Evolutionary conservation across 2,113 vertebrate genomes (phyloP).

Genomic region (Zapus hudsonius): DNA sequence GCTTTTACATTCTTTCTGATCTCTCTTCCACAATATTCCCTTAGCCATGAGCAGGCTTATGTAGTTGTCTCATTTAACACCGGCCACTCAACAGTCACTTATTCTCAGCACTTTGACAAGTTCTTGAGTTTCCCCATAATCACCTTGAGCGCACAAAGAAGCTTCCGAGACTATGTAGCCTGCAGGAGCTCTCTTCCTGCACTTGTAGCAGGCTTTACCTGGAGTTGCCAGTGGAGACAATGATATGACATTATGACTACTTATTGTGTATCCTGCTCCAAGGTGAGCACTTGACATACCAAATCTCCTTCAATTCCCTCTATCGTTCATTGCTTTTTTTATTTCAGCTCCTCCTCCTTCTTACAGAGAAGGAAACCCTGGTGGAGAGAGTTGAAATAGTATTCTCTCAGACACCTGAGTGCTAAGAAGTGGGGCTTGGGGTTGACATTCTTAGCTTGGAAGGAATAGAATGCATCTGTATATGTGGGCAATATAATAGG

Average conservation of each 20-base stretch:
- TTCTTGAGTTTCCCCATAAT: too few species aligned
- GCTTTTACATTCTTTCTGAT: too few species aligned
- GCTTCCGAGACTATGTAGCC: background rate
- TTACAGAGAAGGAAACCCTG: slow-evolving; percentile 9
- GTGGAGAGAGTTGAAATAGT: background rate
- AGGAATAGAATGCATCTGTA: background rate
- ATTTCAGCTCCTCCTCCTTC: background rate
- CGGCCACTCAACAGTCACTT: too few species aligned
- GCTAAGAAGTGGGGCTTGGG: background rate
- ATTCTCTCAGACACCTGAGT: background rate
- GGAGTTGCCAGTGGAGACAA: background rate
- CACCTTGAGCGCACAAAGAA: too few species aligned
- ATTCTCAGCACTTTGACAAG: too few species aligned
- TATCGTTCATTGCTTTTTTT: background rate
- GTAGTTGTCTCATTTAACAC: too few species aligned
- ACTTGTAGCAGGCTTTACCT: background rate
- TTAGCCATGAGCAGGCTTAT: too few species aligned
- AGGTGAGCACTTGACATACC: background rate
- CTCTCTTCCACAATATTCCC: too few species aligned
- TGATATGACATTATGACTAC: background rate
- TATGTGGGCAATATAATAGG: background rate
- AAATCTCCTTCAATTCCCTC: background rate
- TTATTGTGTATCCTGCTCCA: background rate
- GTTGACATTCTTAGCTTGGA: background rate
- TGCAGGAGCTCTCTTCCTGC: background rate